phyloP scores from a whole-genome alignment of 2,888 invertebrate species.

The Ischnus inquisitorius region DNA sequence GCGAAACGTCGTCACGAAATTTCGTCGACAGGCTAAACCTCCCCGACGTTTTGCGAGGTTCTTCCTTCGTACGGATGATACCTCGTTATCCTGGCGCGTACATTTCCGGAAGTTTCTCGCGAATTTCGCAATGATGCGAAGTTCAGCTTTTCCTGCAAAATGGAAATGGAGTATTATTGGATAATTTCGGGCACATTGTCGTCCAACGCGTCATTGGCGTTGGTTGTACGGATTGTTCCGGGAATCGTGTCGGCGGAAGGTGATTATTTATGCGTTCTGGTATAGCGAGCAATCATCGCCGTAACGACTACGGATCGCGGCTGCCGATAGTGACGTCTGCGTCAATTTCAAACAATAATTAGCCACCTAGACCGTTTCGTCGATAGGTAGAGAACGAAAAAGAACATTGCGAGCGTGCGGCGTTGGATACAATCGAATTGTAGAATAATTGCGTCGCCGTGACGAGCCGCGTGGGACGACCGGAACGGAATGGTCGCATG shows the following conservation, averaged over 20 bases:
- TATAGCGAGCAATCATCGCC: conserved; percentile 20
- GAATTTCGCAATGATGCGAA: conserved; percentile 70
- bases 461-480: conserved; percentile 51
- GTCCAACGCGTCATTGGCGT: background rate
- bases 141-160: conserved; percentile 78
- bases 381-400: background rate
- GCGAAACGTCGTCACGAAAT: background rate
- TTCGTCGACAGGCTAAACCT: conserved; percentile 6
- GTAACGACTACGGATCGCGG: conserved; percentile 1
- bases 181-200: background rate
- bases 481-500: conserved; percentile 50
- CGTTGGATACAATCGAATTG: conserved; percentile 21
- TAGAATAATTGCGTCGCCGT: conserved; percentile 20
- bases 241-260: conserved; percentile 17
- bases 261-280: conserved; percentile 24
- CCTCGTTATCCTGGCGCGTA: background rate
- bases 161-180: conserved; percentile 11
- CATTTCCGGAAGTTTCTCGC: conserved; percentile 1
- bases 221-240: conserved; percentile 28
- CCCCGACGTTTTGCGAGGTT: background rate
- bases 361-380: background rate
- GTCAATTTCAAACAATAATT: background rate
- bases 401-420: background rate
- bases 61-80: conserved; percentile 26
- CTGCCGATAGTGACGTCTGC: background rate